A percentile compares a stretch with the other conserved stretches of the same genome.
phyloP scores from a whole-genome alignment of 2,113 vertebrate species.

The Tragelaphus imberbis region DNA sequence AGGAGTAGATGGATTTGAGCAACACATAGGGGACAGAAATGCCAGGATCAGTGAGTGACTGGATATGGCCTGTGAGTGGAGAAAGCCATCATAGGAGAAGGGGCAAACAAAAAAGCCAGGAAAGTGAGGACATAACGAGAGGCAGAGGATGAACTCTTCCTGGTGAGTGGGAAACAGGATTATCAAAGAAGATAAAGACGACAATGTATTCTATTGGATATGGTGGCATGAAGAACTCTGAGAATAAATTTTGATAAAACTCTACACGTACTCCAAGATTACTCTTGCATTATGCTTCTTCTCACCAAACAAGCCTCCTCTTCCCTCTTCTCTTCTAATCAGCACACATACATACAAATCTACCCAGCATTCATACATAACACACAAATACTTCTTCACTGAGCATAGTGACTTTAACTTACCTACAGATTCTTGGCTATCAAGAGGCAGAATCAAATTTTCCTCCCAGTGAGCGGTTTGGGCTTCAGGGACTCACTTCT shows the following conservation, averaged over 20 bases:
- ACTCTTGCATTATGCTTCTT: neutral
- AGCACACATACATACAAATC: neutral
- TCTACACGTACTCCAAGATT: neutral
- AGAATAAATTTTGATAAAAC: neutral
- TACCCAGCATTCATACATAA: neutral
- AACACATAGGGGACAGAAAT: neutral
- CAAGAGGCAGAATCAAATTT: neutral
- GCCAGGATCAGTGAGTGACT: neutral
- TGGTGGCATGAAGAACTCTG: neutral
- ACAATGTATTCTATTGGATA: neutral
- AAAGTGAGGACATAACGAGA: neutral
- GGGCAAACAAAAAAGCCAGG: neutral
- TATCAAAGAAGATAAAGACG: neutral
- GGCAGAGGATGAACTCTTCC: neutral
- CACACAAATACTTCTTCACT: neutral
- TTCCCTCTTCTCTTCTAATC: neutral
- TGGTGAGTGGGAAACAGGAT: neutral
- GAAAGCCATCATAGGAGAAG: neutral
- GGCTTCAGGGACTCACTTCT: neutral
- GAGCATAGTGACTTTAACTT: neutral
- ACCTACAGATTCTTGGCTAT: neutral
- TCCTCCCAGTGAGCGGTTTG: neutral
- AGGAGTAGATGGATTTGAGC: neutral
- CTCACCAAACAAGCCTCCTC: neutral
- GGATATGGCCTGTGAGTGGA: too few relatives aligned